Conservation (phyloP, 2,113 vertebrate species). For the Odontophorus gujanensis region DNA sequence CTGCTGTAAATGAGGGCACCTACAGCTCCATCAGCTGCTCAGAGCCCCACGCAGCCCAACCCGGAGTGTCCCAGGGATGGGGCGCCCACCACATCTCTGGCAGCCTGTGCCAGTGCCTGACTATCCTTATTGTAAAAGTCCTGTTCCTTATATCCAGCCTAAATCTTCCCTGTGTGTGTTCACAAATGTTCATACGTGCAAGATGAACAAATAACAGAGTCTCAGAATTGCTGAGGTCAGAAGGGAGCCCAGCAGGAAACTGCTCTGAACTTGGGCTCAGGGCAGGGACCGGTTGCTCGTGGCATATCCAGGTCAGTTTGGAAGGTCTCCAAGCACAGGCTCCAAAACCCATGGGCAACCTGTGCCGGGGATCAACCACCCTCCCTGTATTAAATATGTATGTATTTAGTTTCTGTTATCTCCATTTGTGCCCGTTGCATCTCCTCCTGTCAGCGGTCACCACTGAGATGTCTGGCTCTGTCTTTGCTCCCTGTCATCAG, state of each 20-base stretch:
- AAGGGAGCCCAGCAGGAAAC: neutral
- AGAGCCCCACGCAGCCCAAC: no score
- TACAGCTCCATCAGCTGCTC: no score
- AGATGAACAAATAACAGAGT: neutral
- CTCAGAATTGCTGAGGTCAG: neutral
- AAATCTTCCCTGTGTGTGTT: no score
- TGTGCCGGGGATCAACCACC: neutral
- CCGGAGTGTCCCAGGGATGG: no score
- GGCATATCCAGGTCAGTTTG: neutral
- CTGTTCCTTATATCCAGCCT: no score
- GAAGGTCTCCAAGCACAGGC: no score
- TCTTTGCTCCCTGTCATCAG: accelerated
- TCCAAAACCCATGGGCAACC: neutral
- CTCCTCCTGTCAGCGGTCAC: neutral
- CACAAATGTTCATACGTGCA: neutral
- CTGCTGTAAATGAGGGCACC: no score
- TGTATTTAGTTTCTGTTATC: neutral
- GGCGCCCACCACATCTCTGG: no score
- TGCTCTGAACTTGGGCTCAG: neutral
- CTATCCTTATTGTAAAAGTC: no score
- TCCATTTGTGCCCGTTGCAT: neutral
- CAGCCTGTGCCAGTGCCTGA: no score
- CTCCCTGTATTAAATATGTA: neutral
- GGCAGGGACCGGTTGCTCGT: accelerated
- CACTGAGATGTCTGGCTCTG: neutral